Base-by-base conservation (phyloP, 53 echinoderm and acorn worm species). In the Stichopus horrens region DNA sequence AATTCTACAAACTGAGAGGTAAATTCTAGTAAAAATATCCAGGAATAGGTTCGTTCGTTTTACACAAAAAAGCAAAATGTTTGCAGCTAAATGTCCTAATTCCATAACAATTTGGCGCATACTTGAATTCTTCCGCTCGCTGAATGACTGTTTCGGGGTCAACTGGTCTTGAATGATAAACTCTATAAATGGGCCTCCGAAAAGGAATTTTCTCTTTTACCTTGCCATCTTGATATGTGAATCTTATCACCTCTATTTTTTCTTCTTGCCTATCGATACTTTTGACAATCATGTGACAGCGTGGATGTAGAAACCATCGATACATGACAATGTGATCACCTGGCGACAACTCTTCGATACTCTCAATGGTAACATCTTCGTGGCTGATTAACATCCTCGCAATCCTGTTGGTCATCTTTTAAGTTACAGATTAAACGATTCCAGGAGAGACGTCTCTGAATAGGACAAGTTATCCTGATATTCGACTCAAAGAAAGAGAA, bases 21-120 rank as follows among this genome's bases (percentile, higher is more conserved):
- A 37, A 37, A 37, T 37, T 1, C 37, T 37, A 37, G 37, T 37
- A 37, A 2, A 37, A 37, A 37, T 37, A 37, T 37, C 37, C 37
- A 37, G 37, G 37, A 2, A 37, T 2, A 37, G 1, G 37, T 37
- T 37, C 37, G 37, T 37, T 6, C 22, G 7, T 77, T 77, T 13
- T 20, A 14, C 79, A 79, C 79, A 7, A 79, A 13, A 0, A 79
- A 4, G 79, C 79, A 53, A 79, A 79, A 16, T 79, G 79, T 54
- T 79, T 79, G 16, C 79, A 79, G 54, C 54, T 79, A 53, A 51
- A 79, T 8, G 9, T 22, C 7, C 51, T 9, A 0, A 79, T 5
- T 7, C 1, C 18, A 13, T 79, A 79, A 37, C 1, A 37, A 1
- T 37, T 2, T 37, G 37, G 37, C 37, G 37, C 1, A 37, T 2